Conservation (phyloP, 2,113 vertebrate species). For the Arizona elegans region DNA sequence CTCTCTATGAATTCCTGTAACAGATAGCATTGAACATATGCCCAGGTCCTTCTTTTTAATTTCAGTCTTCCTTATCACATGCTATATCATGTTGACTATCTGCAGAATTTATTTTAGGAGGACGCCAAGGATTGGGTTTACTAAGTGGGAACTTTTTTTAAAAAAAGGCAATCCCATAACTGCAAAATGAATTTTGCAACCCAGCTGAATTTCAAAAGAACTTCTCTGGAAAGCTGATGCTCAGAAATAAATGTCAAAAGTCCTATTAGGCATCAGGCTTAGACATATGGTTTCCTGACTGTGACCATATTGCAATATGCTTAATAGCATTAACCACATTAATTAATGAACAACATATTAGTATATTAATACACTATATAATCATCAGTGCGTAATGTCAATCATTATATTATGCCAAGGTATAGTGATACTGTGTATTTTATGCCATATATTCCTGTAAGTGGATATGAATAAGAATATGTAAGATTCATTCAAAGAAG, state of each 20-base stretch:
- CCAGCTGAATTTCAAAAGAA: neutral
- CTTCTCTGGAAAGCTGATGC: neutral
- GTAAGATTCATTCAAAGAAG: neutral
- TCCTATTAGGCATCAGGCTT: neutral
- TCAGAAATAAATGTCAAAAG: neutral
- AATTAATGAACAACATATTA: neutral
- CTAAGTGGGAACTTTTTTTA: neutral
- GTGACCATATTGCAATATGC: neutral
- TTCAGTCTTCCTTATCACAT: neutral
- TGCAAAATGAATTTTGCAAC: neutral
- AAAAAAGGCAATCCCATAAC: neutral
- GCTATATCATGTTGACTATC: neutral
- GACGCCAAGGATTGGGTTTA: neutral
- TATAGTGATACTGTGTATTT: neutral
- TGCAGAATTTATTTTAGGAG: neutral
- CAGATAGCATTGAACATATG: constrained; percentile 36
- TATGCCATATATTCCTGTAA: neutral
- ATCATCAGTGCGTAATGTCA: neutral
- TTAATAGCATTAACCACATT: neutral
- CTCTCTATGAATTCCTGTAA: constrained; percentile 27
- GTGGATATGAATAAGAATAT: neutral
- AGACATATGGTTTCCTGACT: neutral
- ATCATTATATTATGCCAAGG: neutral
- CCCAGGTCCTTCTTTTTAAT: constrained; percentile 16
- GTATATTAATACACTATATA: neutral